Percentiles rank a stretch among this genome's conserved stretches.
phyloP scores from a whole-genome alignment of 1,140 invertebrate species.

The Luehdorfia chinensis region DNA sequence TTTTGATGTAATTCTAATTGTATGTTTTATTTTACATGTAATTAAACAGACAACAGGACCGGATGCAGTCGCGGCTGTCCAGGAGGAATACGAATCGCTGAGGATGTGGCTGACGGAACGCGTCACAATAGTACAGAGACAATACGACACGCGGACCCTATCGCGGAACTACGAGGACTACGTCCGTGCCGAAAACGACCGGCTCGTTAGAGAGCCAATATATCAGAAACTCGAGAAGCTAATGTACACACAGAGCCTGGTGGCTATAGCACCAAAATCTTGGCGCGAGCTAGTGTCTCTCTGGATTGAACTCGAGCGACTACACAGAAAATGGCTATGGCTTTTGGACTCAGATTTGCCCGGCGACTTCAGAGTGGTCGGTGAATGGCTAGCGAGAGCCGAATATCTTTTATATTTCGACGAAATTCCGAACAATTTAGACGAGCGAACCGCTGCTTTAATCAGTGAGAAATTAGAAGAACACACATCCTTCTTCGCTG shows the following conservation, averaged over 20 bases:
- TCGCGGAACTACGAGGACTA: conserved; percentile 85
- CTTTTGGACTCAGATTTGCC: conserved; percentile 89
- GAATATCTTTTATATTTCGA: conserved; percentile 90
- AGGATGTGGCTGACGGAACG: conserved; percentile 89
- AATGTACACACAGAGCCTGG: conserved; percentile 86
- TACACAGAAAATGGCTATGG: conserved; percentile 92
- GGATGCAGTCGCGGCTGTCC: conserved; percentile 85
- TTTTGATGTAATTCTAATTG: neutral
- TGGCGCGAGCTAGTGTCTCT: conserved; percentile 87
- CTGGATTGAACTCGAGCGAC: conserved; percentile 86
- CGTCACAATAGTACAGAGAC: conserved; percentile 83
- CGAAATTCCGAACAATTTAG: conserved; percentile 88
- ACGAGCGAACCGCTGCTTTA: conserved; percentile 90
- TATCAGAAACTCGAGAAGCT: conserved; percentile 86
- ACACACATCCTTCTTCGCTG: conserved; percentile 92
- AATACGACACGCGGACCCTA: conserved; percentile 82
- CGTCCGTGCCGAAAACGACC: conserved; percentile 82
- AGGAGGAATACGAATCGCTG: conserved; percentile 88
- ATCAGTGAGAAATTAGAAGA: conserved; percentile 93
- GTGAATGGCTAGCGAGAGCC: conserved; percentile 93
- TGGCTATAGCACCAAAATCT: conserved; percentile 87
- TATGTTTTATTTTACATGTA: conserved; percentile 3
- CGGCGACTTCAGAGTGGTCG: conserved; percentile 88
- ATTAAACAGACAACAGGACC: conserved; percentile 79
- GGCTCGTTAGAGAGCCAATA: conserved; percentile 81